Conservation (phyloP, 2,113 vertebrate genomes). For the Anarhynchus alexandrinus region DNA sequence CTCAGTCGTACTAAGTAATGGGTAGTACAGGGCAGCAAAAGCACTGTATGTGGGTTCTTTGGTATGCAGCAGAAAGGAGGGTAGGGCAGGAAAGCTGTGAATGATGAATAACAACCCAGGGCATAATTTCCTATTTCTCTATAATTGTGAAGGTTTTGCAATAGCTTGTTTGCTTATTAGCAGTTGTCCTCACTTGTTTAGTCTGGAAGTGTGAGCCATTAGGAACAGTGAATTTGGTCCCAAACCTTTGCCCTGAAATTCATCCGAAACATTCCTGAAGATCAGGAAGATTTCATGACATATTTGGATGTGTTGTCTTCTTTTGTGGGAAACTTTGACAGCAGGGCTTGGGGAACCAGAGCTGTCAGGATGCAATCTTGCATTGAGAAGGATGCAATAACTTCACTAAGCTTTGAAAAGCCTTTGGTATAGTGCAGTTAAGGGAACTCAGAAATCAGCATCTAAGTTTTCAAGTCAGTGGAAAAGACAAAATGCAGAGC, state of each 20-base stretch:
- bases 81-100: not conserved
- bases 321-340: not conserved
- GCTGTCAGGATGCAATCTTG: not conserved
- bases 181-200: not conserved
- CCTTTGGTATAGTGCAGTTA: not conserved
- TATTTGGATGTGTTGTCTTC: not conserved
- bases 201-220: not conserved
- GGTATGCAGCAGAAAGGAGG: not conserved
- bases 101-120: not conserved
- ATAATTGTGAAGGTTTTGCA: not conserved
- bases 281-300: not conserved
- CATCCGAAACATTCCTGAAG: not conserved
- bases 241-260: not conserved
- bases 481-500: not conserved
- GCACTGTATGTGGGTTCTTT: not conserved
- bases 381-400: not conserved
- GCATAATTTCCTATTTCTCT: not conserved
- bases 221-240: not conserved
- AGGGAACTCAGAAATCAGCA: not conserved
- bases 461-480: not conserved
- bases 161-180: not conserved
- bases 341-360: not conserved
- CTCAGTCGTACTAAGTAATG: not conserved
- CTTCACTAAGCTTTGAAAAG: not conserved
- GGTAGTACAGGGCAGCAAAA: not conserved